Evolutionary conservation across 2,888 invertebrate species (phyloP).

Genomic region (Zele albiditarsus): DNA sequence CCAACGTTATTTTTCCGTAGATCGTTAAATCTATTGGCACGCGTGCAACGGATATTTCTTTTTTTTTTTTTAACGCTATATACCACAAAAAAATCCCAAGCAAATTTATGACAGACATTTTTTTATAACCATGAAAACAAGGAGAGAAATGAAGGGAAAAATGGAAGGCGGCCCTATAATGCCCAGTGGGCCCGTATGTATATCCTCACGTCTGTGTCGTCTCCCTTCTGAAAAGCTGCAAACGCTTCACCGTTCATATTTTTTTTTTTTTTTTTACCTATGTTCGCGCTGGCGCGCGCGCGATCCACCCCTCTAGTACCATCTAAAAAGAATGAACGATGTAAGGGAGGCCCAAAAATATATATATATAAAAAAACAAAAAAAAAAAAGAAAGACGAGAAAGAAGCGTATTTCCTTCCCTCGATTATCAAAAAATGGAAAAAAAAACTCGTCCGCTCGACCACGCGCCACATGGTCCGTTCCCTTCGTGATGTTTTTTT

Average conservation of each 20-base stretch:
- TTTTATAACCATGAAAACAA: conserved; percentile 46
- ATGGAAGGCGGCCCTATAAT: conserved; percentile 38
- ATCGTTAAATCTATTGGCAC: conserved; percentile 42
- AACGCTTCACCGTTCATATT: conserved; percentile 43
- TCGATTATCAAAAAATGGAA: conserved; percentile 17
- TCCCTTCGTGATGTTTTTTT: conserved; percentile 56
- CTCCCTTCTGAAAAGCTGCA: conserved; percentile 47
- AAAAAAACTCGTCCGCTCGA: conserved; percentile 44
- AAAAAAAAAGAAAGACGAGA: conserved; percentile 39
- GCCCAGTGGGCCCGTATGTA: conserved; percentile 42
- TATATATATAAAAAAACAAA: conserved; percentile 38
- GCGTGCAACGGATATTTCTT: conserved; percentile 42
- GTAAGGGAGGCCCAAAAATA: conserved; percentile 19
- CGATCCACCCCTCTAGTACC: conserved; percentile 46
- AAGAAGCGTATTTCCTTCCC: conserved; percentile 40
- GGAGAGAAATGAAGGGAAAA: conserved; percentile 50
- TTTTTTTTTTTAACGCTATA: conserved; percentile 23
- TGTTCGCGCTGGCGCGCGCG: conserved; percentile 43
- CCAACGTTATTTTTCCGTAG: conserved; percentile 36
- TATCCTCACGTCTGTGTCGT: conserved; percentile 14
- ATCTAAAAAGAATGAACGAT: conserved; percentile 35
- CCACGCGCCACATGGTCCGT: conserved; percentile 66
- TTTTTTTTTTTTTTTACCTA: conserved; percentile 49
- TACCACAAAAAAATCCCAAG: conserved; percentile 41
- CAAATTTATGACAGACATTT: conserved; percentile 52